Conservation (phyloP, 1,140 invertebrate species). For the Hyles vespertilio region DNA sequence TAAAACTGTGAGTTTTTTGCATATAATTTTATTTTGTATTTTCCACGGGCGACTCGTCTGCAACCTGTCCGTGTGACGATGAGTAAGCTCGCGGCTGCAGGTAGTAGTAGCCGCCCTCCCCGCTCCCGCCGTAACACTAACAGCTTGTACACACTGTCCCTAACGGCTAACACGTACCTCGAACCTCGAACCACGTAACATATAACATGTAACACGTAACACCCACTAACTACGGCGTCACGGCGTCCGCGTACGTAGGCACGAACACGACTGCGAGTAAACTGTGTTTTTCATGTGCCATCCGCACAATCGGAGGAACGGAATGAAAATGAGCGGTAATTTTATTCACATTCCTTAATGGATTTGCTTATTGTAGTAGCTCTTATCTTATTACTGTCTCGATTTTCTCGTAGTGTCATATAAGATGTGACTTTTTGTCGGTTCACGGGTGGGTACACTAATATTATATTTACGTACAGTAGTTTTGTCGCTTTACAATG, state of each 20-base stretch:
- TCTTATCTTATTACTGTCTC: constrained; percentile 70
- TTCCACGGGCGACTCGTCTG: constrained; percentile 36
- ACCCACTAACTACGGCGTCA: constrained; percentile 1
- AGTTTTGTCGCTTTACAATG: constrained; percentile 72
- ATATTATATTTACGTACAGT: constrained; percentile 72
- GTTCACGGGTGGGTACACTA: constrained; percentile 71
- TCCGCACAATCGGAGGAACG: constrained; percentile 55
- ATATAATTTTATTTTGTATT: constrained; percentile 54
- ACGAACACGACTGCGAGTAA: constrained; percentile 39
- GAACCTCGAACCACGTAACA: constrained; percentile 15
- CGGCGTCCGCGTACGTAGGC: not conserved
- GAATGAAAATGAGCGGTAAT: constrained; percentile 59
- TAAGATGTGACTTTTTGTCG: constrained; percentile 55
- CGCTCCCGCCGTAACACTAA: constrained; percentile 27
- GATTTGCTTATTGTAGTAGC: constrained; percentile 71
- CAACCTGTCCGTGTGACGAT: constrained; percentile 2
- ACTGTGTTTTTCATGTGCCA: constrained; percentile 57
- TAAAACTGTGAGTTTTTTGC: constrained; percentile 36
- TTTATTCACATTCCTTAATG: constrained; percentile 67
- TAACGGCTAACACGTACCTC: constrained; percentile 40
- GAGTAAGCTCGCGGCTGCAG: constrained; percentile 1
- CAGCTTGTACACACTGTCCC: constrained; percentile 35
- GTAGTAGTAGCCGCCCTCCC: not conserved
- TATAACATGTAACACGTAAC: constrained; percentile 14
- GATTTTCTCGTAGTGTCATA: constrained; percentile 67